A percentile compares a stretch with the other conserved stretches of the same genome.
These are phyloP conservation scores for Drosophila santomea DNA, from an alignment of 1,140 invertebrate genomes.

Conservation along the genomic window DNA sequence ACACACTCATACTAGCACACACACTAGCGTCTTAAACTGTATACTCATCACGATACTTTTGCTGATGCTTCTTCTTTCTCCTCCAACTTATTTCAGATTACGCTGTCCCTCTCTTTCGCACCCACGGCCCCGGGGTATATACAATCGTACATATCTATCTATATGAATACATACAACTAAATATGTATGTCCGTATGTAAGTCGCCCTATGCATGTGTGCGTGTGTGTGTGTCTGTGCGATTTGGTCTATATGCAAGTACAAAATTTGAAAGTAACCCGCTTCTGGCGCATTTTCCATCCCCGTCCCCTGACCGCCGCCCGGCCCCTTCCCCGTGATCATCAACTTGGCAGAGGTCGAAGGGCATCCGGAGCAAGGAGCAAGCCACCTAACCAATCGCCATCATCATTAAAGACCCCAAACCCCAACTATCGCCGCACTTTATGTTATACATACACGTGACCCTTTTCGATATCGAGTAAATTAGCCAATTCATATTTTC, in stretches of 20 bases:
- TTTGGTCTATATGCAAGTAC: conserved; percentile 81
- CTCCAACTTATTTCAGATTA: conserved; percentile 81
- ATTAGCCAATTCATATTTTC: conserved; percentile 6
- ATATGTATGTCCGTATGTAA: conserved; percentile 44
- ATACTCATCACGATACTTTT: conserved; percentile 80
- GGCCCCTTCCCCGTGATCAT: conserved; percentile 29
- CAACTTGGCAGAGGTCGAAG: conserved; percentile 14
- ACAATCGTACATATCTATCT: conserved; percentile 44
- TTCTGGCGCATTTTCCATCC: conserved; percentile 65
- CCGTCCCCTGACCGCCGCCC: conserved; percentile 21
- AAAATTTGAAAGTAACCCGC: conserved; percentile 80
- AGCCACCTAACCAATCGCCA: conserved; percentile 31
- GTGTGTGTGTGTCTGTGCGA: conserved; percentile 37
- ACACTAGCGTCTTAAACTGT: conserved; percentile 71
- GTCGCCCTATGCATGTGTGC: conserved; percentile 12
- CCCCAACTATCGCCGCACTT: conserved; percentile 45
- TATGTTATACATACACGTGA: conserved; percentile 79
- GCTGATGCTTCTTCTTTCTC: conserved; percentile 77
- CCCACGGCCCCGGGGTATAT: conserved; percentile 45
- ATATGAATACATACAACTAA: conserved; percentile 52
- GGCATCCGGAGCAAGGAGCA: conserved; percentile 12
- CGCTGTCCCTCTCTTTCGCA: conserved; percentile 67
- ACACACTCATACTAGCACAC: conserved; percentile 2
- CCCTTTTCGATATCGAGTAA: conserved; percentile 52
- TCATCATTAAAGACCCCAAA: conserved; percentile 32